These are phyloP conservation scores for Coreius guichenoti DNA, from an alignment of 2,797 vertebrate genomes.

Conservation along the genomic window DNA sequence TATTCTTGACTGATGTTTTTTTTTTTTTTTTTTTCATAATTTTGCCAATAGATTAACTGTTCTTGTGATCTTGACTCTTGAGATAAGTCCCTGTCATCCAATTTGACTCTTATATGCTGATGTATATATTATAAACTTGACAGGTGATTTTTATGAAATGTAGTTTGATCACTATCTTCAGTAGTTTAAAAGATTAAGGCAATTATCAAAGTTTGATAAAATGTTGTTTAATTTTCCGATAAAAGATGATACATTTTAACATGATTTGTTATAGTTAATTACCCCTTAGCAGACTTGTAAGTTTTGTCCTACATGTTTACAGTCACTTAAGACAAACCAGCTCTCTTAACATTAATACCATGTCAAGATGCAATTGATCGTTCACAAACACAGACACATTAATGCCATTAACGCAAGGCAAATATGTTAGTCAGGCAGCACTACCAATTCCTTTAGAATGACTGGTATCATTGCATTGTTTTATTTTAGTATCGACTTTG, in stretches of 20 bases:
- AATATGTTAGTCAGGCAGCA: neutral
- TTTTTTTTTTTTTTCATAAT: too few species aligned
- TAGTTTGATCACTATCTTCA: neutral
- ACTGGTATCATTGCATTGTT: neutral
- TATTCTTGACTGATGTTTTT: too few species aligned
- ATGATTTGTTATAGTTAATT: too few species aligned
- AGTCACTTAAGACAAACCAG: neutral
- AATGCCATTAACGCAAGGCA: neutral
- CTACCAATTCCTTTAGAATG: neutral
- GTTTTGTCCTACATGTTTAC: neutral
- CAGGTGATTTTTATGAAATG: neutral
- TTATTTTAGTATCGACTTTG: neutral
- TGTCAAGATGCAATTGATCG: neutral
- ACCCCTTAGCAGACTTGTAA: neutral
- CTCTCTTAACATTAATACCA: neutral
- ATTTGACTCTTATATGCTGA: too few species aligned
- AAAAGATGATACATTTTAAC: neutral
- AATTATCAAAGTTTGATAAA: neutral
- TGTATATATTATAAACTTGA: too few species aligned
- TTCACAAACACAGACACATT: neutral
- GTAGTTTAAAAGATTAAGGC: neutral
- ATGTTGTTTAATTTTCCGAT: neutral
- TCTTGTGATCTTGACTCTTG: too few species aligned
- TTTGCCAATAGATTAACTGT: too few species aligned
- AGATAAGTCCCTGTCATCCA: too few species aligned